Base-by-base conservation (phyloP, 2,797 vertebrate genomes). In the Enteromius radiatus region DNA sequence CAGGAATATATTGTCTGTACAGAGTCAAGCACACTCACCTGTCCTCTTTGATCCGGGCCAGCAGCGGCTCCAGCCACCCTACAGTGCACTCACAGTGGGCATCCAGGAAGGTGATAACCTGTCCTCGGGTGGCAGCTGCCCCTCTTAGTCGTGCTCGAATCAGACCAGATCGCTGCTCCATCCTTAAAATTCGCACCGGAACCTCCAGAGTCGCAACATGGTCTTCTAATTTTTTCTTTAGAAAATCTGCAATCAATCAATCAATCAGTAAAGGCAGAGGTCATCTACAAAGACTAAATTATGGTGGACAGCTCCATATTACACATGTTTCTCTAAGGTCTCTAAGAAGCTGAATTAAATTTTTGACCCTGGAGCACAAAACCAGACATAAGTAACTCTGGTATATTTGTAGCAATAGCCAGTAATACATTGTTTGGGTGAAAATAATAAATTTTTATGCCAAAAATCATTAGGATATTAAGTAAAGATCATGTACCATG, bases 81-180 rank as follows among this genome's bases (percentile, higher is more conserved):
- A 91, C 61, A 0, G 98, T 99, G 84, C 97, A 98, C 91, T 99
- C 98, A 21, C 98, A 99, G 93, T 99, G 98, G n/a, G 98, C 98
- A 0, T 99, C 98, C 70, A 99, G 93, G 91, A 99, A 99, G 0
- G 98, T 99, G 87, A 99, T 96, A 84, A 99, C 97, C 92, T 97
- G 97, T 63, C 97, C 98, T 78, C 81, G 93, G 3, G 98, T 96
- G 65, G 97, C 95, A 0, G 97, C 97, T 0, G 98, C 98, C 31
- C 98, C 98, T 26, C 97, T 95, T 10, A 99, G 92, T 84, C 98
- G 93, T 0, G 98, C 98, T 3, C 98, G 95, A 88, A 99, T 99
- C 79, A 99, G 93, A 69, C 98, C 98, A 0, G 98, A 98, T 4
- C 98, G 91, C 87, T 98, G 96, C 90, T 97, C 97, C 98, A 99